phyloP scores from a whole-genome alignment of 2,797 vertebrate species.

The Morelia viridis region DNA sequence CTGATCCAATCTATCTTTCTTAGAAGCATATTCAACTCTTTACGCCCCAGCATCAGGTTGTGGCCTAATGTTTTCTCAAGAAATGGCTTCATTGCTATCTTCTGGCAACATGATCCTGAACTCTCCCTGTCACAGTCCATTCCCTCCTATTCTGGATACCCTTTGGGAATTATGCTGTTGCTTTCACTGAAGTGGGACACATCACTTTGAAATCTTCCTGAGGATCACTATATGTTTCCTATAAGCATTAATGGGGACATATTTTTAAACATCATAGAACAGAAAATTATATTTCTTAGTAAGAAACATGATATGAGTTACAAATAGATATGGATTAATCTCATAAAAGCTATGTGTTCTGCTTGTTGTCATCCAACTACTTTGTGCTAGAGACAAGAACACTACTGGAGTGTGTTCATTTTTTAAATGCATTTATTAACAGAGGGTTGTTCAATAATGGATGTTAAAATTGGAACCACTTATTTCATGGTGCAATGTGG shows the following conservation, averaged over 20 bases:
- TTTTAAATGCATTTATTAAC: slow-evolving; percentile 62
- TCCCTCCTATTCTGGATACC: neutral
- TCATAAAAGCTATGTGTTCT: slow-evolving; percentile 53
- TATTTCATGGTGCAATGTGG: neutral
- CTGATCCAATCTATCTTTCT: neutral
- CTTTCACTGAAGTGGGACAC: slow-evolving; percentile 16
- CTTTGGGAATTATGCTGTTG: neutral
- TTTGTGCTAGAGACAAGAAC: slow-evolving; percentile 65
- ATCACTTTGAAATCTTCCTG: neutral
- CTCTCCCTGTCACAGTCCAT: neutral
- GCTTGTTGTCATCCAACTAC: slow-evolving; percentile 56
- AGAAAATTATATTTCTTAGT: slow-evolving; percentile 20
- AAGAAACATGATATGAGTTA: slow-evolving; percentile 25
- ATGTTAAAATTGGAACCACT: slow-evolving; percentile 34
- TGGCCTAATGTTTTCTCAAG: neutral
- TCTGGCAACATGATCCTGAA: neutral
- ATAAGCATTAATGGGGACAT: slow-evolving; percentile 11
- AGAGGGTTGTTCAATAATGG: slow-evolving; percentile 55
- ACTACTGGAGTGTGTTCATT: slow-evolving; percentile 37
- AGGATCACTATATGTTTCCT: neutral
- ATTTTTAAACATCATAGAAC: neutral
- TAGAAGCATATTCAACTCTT: neutral
- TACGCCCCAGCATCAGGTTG: neutral
- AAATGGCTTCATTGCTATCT: neutral
- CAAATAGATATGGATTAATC: slow-evolving; percentile 19